These are phyloP conservation scores for Pampus argenteus DNA, from an alignment of 2,797 vertebrate genomes.

Conservation along the genomic window DNA sequence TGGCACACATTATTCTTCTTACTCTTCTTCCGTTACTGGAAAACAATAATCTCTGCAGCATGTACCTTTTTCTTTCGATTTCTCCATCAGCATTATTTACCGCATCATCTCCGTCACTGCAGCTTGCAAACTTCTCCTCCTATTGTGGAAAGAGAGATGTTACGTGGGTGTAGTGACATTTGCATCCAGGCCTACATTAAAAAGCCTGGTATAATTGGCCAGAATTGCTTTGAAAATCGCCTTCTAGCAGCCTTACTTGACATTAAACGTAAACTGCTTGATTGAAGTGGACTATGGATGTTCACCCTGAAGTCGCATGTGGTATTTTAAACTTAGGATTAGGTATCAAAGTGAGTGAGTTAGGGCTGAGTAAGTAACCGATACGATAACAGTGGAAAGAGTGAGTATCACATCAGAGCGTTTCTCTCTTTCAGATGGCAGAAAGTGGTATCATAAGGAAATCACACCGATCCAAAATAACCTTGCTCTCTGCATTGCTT, in stretches of 20 bases:
- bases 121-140: conserved; percentile 1
- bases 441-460: conserved; percentile 11
- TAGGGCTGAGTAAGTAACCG: neutral
- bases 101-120: too few species aligned
- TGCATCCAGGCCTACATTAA: neutral
- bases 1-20: neutral
- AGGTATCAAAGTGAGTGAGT: neutral
- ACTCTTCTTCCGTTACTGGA: neutral
- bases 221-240: neutral
- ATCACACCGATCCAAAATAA: conserved; percentile 1
- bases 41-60: neutral
- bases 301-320: neutral
- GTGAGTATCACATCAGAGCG: neutral
- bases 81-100: neutral
- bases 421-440: neutral
- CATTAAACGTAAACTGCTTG: neutral
- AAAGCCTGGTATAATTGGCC: neutral
- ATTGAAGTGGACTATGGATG: neutral
- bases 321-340: conserved; percentile 8
- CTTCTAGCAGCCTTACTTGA: neutral
- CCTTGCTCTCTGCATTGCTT: neutral
- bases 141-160: neutral
- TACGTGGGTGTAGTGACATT: conserved; percentile 1
- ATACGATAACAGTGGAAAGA: neutral
- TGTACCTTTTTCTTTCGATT: neutral